Evolutionary conservation across 2,113 vertebrate species (phyloP).

Genomic region (Tauraco erythrolophus): DNA sequence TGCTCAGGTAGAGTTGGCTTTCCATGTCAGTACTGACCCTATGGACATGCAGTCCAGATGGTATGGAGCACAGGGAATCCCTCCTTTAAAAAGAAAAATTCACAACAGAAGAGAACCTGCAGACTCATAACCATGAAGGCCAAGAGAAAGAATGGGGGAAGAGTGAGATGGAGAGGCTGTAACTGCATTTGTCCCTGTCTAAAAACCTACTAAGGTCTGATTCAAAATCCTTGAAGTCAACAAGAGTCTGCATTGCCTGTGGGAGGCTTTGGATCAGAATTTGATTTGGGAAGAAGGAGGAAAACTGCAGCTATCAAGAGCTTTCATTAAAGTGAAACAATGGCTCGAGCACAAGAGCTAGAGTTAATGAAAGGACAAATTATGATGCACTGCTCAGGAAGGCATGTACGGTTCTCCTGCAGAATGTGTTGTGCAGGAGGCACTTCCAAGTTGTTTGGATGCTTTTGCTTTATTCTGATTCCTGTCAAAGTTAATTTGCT

Average conservation of each 20-base stretch:
- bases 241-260: neutral
- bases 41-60: neutral
- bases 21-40: neutral
- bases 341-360: neutral
- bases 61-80: neutral
- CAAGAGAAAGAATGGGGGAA: neutral
- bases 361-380: neutral
- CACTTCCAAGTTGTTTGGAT: neutral
- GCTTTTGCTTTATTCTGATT: neutral
- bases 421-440: neutral
- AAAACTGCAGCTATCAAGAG: neutral
- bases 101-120: neutral
- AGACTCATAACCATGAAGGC: neutral
- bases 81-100: neutral
- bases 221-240: neutral
- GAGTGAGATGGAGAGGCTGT: neutral
- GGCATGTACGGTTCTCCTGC: rapidly evolving
- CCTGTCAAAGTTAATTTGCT: neutral
- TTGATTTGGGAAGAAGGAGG: neutral
- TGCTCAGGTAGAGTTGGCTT: neutral
- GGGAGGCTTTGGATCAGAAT: neutral
- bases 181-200: neutral
- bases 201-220: neutral
- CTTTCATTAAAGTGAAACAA: neutral
- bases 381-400: neutral